Conservation (phyloP, 2,888 invertebrate species). For the Plebejus argus region DNA sequence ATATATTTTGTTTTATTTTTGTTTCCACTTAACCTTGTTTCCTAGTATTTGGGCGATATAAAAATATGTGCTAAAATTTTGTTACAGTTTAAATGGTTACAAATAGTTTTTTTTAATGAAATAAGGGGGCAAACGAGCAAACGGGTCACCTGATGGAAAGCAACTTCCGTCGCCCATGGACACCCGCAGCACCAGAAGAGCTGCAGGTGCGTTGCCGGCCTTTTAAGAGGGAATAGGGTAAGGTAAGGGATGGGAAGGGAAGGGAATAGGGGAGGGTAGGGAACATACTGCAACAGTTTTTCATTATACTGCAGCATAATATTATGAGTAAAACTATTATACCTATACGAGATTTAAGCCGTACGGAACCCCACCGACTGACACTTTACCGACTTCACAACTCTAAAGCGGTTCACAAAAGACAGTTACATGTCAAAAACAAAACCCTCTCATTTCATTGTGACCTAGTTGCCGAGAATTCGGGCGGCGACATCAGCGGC, state of each 20-base stretch:
- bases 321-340: not conserved
- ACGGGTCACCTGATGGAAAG: no score
- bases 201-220: no score
- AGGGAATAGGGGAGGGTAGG: no score
- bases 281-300: not conserved
- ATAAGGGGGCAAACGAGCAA: no score
- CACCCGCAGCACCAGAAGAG: no score
- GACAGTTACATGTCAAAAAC: conserved; percentile 21
- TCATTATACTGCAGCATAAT: not conserved
- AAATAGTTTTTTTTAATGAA: no score
- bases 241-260: no score
- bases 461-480: conserved; percentile 11
- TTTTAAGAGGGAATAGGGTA: no score
- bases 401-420: conserved; percentile 17
- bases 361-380: conserved; percentile 9
- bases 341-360: not conserved
- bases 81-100: not conserved
- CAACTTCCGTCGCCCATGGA: no score
- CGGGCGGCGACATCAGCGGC: not conserved
- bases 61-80: not conserved
- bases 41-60: not conserved
- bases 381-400: conserved; percentile 17
- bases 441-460: conserved; percentile 21
- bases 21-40: not conserved
- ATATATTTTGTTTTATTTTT: conserved; percentile 1